Evolutionary conservation across 37 sponge, comb jelly and placozoan genomes (phyloP).

Genomic region (Crambe crambe): DNA sequence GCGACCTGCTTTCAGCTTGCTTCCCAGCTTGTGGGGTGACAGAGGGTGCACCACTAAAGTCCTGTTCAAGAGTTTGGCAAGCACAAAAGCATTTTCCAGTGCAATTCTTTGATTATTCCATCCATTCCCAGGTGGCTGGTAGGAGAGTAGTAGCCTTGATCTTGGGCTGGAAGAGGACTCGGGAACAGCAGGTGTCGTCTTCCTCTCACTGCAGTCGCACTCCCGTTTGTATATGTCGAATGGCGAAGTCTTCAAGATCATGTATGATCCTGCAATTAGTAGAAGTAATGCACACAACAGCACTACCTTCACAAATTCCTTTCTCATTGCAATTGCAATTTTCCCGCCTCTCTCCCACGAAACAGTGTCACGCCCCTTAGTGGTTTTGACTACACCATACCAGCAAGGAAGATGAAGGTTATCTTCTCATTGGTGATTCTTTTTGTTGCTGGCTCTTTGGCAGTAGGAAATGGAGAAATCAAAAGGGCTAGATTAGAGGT

Average conservation of each 20-base stretch:
- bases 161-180: neutral
- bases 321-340: too few species aligned
- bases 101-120: slow-evolving; percentile 93
- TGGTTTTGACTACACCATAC: too few species aligned
- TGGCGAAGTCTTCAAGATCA: too few species aligned
- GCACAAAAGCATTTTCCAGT: slow-evolving; percentile 75
- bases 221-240: too few species aligned
- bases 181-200: neutral
- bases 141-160: slow-evolving; percentile 43
- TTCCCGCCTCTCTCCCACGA: too few species aligned
- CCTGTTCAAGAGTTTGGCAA: slow-evolving; percentile 76
- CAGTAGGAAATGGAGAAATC: neutral
- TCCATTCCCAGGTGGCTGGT: slow-evolving; percentile 88
- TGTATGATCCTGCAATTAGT: too few species aligned
- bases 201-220: too few species aligned
- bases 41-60: slow-evolving; percentile 85
- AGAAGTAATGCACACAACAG: neutral
- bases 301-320: too few species aligned
- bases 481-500: slow-evolving; percentile 28
- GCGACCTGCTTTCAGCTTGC: slow-evolving; percentile 29
- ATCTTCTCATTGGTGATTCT: neutral
- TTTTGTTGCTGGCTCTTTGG: neutral
- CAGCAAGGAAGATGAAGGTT: neutral
- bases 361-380: neutral
- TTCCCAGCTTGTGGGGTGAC: slow-evolving; percentile 68